Base-by-base conservation (phyloP, 2,113 vertebrate species). In the Phoenicopterus ruber region DNA sequence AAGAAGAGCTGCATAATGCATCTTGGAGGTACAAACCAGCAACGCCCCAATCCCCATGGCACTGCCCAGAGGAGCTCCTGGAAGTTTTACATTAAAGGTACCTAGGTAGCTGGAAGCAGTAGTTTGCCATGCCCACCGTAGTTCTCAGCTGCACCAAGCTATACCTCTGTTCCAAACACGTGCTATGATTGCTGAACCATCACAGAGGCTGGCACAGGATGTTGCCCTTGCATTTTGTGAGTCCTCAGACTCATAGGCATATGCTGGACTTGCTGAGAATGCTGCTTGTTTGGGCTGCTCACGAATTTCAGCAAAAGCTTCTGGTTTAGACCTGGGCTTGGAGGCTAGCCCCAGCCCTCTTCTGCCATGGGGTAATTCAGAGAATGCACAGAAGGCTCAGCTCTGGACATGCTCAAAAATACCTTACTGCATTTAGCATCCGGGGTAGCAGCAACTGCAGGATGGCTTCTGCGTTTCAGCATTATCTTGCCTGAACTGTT, bases 21-120 rank as follows among this genome's bases (percentile, higher is more conserved):
- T 5, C 25, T 76, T 42, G 18, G 17, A 52, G 38, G 25, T 46
- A 62, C 34, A 58, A 47, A 67, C 5, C 10, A 10, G 63, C 36
- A 20, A 16, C 0, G 1, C 11, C 26, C 24, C 22, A 4, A 1
- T 32, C 17, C 21, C 54, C 25, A 17, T 29, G 10, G 8, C 46
- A n/a, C 28, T 72, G 62, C 47, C 55, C n/a, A 19, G 26, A 13
- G 67, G 17, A 80, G 19, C 9, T 91, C 38, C 17, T 2, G 9
- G 31, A 7, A 77, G 17, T 18, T 83, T 46, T 15, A 34, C 1
- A 2, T 63, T 36, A 63, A 19, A 26, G 32, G 24, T 9, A 29
- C 29, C 10, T 19, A 19, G 49, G 44, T 5, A 55, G 42, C 80
- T 49, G 66, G 31, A 74, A 85, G 66, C 29, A 47, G 38, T 40